These are phyloP conservation scores for Cotesia chilonis DNA, from an alignment of 1,140 invertebrate genomes.

Conservation along the genomic window DNA sequence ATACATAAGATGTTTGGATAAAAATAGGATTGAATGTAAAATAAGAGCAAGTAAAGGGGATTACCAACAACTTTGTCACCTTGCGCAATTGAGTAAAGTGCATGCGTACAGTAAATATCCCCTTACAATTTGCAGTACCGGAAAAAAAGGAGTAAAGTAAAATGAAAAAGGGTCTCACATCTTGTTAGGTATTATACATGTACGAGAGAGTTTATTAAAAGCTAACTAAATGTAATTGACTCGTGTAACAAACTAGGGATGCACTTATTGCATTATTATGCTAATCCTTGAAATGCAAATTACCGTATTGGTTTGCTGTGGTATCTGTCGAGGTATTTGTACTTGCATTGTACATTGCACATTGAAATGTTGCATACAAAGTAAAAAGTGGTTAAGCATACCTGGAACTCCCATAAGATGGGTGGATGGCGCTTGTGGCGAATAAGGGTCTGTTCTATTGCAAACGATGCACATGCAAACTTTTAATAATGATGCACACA, in stretches of 20 bases:
- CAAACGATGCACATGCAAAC: slow-evolving; percentile 30
- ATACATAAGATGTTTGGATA: neutral
- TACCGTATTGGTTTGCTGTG: neutral
- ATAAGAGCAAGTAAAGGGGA: neutral
- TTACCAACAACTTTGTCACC: neutral
- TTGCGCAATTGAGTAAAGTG: slow-evolving; percentile 16
- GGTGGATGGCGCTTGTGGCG: neutral
- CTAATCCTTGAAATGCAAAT: slow-evolving; percentile 7
- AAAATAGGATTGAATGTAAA: slow-evolving; percentile 9
- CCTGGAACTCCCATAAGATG: slow-evolving; percentile 1
- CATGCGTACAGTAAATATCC: neutral
- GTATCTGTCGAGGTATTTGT: slow-evolving; percentile 1
- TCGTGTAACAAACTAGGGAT: slow-evolving; percentile 18
- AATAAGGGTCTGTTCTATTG: slow-evolving; percentile 4
- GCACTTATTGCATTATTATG: slow-evolving; percentile 13
- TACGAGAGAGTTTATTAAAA: neutral
- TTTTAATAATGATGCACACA: slow-evolving; percentile 35
- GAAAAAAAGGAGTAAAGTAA: neutral
- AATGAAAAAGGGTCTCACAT: slow-evolving; percentile 19
- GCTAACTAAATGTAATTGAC: slow-evolving; percentile 11
- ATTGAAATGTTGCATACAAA: neutral
- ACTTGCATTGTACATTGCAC: neutral
- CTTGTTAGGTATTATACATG: neutral
- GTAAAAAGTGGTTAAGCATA: slow-evolving; percentile 4
- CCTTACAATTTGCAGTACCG: neutral